These are phyloP conservation scores for Corythaeola cristata DNA, from an alignment of 2,113 vertebrate species.

Conservation along the genomic window DNA sequence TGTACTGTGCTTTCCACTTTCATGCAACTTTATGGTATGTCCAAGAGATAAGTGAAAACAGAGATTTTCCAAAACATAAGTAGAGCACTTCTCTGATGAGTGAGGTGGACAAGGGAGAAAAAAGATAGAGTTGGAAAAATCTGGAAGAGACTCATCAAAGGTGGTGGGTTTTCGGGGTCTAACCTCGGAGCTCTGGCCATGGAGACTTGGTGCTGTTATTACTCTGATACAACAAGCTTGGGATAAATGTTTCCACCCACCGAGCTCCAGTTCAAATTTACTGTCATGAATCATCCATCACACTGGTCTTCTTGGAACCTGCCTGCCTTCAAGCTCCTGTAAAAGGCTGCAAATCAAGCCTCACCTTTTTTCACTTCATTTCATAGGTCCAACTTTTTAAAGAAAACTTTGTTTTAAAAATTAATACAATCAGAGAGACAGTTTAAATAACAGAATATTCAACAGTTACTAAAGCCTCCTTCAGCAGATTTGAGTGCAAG, in stretches of 20 bases:
- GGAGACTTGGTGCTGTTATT: accelerated
- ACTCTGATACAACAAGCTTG: neutral
- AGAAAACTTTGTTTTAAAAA: neutral
- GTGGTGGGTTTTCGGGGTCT: neutral
- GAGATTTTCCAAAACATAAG: neutral
- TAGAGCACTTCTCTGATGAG: too few relatives aligned
- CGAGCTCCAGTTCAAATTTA: neutral
- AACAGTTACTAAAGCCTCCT: neutral
- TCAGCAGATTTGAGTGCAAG: slow-evolving; percentile 28
- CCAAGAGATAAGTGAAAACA: neutral
- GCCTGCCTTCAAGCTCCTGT: neutral
- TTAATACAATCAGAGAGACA: neutral
- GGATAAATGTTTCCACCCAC: neutral
- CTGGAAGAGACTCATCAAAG: neutral
- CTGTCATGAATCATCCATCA: neutral
- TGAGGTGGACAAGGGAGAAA: neutral
- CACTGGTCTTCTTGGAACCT: neutral
- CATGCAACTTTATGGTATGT: too few relatives aligned
- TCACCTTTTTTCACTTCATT: neutral
- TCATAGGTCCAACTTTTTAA: neutral
- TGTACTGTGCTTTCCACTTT: neutral
- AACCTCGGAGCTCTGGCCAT: accelerated
- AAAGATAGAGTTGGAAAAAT: neutral
- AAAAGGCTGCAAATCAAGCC: neutral
- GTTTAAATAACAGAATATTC: slow-evolving; percentile 32